Base-by-base conservation (phyloP, 2,888 invertebrate species). In the Anagyrus pseudococci region DNA sequence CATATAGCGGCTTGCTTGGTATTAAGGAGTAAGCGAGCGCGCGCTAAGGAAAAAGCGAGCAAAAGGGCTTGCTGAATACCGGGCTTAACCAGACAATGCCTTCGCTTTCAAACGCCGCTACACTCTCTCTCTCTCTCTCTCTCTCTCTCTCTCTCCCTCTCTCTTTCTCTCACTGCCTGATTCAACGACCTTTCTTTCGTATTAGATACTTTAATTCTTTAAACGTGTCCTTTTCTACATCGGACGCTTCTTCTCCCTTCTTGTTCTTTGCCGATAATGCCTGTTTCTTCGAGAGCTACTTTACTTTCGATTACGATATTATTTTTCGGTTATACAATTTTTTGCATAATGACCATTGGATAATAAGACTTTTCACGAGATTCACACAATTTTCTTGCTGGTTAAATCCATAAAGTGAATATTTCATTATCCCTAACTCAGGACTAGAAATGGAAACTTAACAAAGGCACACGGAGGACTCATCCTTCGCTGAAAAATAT, bases 121-220 rank as follows among this genome's bases (percentile, higher is more conserved):
- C 44, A 26, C 23, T 13, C 23, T 29, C 20, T 17, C 23, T 13
- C 23, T 49, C 4, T 10, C 29, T 29, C 29, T 29, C 29, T 29
- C 29, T 29, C 29, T 29, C 29, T 29, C 29, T 29, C 29, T 29
- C 29, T 29, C 29, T 29, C 29, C 10, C 29, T 29, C 29, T 29
- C 29, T 29, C 29, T 29, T 10, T 29, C 29, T 29, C n/a, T n/a
- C n/a, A n/a, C n/a, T n/a, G n/a, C n/a, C n/a, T n/a, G 72, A 74
- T 75, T 71, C 73, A 71, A 72, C 73, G 72, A 74, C 75, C 75
- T 77, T 77, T 77, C 77, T 78, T 77, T 77, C 73, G 76, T 73
- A 72, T 78, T 77, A 75, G 75, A 77, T 76, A 77, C 77, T 78
- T 79, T 77, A 78, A 79, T 78, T 77, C 78, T 77, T 77, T 74